Percentiles rank a stretch among this genome's conserved stretches.
phyloP scores from a whole-genome alignment of 2,888 invertebrate genomes.

The Chrysomela aeneicollis region DNA sequence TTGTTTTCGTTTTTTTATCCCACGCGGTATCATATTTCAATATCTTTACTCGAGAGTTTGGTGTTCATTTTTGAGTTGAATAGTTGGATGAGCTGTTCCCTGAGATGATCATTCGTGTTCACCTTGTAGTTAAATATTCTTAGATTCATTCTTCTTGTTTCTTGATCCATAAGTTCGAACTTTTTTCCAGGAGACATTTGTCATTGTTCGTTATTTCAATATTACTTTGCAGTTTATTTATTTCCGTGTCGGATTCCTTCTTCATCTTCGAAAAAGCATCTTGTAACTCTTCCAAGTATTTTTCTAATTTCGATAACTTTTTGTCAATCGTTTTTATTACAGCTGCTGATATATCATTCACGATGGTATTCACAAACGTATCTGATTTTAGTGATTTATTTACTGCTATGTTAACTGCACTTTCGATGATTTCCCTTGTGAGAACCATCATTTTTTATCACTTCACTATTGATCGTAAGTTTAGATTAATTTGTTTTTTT shows the following conservation, averaged over 20 bases:
- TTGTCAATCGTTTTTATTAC: conserved; percentile 6
- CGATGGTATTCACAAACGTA: conserved; percentile 2
- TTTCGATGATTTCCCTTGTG: no score
- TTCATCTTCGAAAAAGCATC: no score
- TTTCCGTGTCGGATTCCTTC: no score
- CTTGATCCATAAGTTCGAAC: neutral
- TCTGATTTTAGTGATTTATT: conserved; percentile 6
- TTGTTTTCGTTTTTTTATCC: no score
- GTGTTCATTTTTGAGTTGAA: conserved; percentile 6
- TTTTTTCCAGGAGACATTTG: neutral
- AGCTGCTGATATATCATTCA: conserved; percentile 7
- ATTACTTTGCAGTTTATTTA: no score
- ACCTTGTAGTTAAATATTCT: conserved; percentile 4
- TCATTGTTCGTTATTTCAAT: no score
- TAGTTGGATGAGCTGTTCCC: conserved; percentile 1
- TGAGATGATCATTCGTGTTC: conserved; percentile 2
- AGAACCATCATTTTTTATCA: no score
- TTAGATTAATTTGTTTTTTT: no score
- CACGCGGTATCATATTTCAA: no score
- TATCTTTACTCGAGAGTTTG: neutral
- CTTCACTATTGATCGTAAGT: no score
- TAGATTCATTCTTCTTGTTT: conserved; percentile 4
- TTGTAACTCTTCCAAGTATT: no score
- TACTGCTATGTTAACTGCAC: no score
- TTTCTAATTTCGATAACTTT: neutral